phyloP scores from a whole-genome alignment of 2,797 vertebrate genomes.

The Eospalax fontanierii region DNA sequence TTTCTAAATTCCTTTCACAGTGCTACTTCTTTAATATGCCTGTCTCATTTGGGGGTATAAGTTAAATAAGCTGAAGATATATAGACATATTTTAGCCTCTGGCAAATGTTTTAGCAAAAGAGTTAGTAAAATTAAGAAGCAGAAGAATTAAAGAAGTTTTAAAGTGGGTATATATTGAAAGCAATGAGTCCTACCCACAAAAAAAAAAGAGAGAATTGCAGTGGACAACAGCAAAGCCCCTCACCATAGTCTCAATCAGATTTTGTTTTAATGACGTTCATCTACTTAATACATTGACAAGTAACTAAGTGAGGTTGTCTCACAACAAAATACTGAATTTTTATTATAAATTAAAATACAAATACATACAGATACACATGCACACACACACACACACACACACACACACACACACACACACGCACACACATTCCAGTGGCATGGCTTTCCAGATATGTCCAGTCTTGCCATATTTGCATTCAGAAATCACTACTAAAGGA shows the following conservation, averaged over 20 bases:
- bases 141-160: constrained; percentile 47
- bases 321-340: not conserved
- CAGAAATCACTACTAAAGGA: constrained; percentile 26
- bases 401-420: too few relatives aligned
- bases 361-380: too few relatives aligned
- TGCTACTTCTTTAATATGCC: constrained; percentile 38
- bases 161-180: constrained; percentile 62
- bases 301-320: not conserved
- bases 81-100: constrained; percentile 12
- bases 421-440: too few relatives aligned
- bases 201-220: not conserved
- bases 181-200: not conserved
- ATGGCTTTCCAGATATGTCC: not conserved
- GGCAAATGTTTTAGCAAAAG: not conserved
- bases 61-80: constrained; percentile 50
- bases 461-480: not conserved
- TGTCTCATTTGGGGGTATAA: not conserved
- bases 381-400: too few relatives aligned
- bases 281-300: not conserved
- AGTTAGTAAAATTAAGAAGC: constrained; percentile 7
- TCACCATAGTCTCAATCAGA: not conserved
- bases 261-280: constrained; percentile 56
- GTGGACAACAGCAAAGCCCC: constrained; percentile 1
- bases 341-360: constrained; percentile 24
- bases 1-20: constrained; percentile 64